Conservation (phyloP, 2,797 vertebrate genomes). For the Bryconaethiops microstoma region DNA sequence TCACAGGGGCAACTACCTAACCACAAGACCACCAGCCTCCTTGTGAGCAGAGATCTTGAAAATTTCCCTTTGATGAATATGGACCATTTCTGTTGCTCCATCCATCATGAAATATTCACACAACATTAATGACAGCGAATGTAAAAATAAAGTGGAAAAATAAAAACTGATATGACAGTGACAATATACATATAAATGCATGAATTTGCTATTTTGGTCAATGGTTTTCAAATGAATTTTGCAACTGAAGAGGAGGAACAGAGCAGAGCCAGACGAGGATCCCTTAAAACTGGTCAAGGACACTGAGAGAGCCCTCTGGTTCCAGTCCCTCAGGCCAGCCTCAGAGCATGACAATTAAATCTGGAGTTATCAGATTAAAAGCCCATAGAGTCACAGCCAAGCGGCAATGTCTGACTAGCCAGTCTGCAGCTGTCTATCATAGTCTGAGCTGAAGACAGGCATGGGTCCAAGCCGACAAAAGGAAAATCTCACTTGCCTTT, state of each 20-base stretch:
- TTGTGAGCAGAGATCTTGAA: no score
- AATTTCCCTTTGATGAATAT: no score
- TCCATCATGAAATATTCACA: not conserved
- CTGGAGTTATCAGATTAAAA: slow-evolving; percentile 53
- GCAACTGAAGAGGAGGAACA: not conserved
- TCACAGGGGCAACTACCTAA: no score
- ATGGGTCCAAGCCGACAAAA: slow-evolving; percentile 42
- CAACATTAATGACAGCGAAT: not conserved
- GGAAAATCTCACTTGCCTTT: slow-evolving; percentile 32
- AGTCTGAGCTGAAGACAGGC: slow-evolving; percentile 30
- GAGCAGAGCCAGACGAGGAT: slow-evolving; percentile 1
- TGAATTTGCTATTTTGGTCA: not conserved
- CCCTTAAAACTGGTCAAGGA: slow-evolving; percentile 41
- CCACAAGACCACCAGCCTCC: no score
- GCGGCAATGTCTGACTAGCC: slow-evolving; percentile 40
- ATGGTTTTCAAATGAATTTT: not conserved
- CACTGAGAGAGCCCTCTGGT: slow-evolving; percentile 21
- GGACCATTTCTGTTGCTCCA: not conserved
- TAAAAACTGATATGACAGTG: not conserved
- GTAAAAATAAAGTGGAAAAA: not conserved
- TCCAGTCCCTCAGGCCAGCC: slow-evolving; percentile 32
- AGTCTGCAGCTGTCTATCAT: slow-evolving; percentile 48
- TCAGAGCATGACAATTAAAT: slow-evolving; percentile 56
- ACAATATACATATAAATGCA: not conserved
- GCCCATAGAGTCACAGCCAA: slow-evolving; percentile 34